Evolutionary conservation across 2,888 invertebrate genomes (phyloP).

Genomic region (Ptychoptera albimana): DNA sequence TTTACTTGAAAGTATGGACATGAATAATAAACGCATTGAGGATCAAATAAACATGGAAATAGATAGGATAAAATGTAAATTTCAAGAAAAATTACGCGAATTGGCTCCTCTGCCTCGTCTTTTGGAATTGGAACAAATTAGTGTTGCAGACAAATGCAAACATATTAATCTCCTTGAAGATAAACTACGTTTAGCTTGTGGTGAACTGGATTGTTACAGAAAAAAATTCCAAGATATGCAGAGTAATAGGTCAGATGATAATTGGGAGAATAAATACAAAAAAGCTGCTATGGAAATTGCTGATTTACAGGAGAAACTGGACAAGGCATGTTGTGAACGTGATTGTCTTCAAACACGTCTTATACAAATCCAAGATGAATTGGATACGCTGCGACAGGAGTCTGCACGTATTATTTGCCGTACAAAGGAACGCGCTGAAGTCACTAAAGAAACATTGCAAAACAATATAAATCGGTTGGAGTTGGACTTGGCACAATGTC

Average conservation of each 20-base stretch:
- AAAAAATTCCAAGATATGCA: not conserved
- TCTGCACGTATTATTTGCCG: slow-evolving; percentile 22
- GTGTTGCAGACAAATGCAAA: slow-evolving; percentile 19
- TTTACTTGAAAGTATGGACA: slow-evolving; percentile 23
- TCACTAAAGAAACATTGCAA: slow-evolving; percentile 23
- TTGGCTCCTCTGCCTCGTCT: slow-evolving; percentile 21
- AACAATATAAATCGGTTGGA: slow-evolving; percentile 26
- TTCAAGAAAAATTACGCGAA: slow-evolving; percentile 22
- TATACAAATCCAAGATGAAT: slow-evolving; percentile 16
- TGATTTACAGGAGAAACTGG: slow-evolving; percentile 2
- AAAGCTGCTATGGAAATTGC: slow-evolving; percentile 15
- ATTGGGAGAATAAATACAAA: slow-evolving; percentile 14
- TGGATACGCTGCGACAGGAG: slow-evolving; percentile 18
- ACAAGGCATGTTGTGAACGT: slow-evolving; percentile 8
- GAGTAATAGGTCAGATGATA: not conserved
- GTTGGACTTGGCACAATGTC: slow-evolving; percentile 24
- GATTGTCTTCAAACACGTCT: slow-evolving; percentile 22
- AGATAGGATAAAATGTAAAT: slow-evolving; percentile 18
- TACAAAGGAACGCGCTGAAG: slow-evolving; percentile 24
- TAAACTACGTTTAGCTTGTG: slow-evolving; percentile 18
- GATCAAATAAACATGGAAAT: slow-evolving; percentile 26
- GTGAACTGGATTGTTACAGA: slow-evolving; percentile 19
- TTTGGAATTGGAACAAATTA: slow-evolving; percentile 22
- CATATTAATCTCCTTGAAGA: slow-evolving; percentile 21
- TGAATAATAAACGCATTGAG: slow-evolving; percentile 22